Evolutionary conservation across 2,113 vertebrate species (phyloP).

Genomic region (Erythrocercus mccallii): DNA sequence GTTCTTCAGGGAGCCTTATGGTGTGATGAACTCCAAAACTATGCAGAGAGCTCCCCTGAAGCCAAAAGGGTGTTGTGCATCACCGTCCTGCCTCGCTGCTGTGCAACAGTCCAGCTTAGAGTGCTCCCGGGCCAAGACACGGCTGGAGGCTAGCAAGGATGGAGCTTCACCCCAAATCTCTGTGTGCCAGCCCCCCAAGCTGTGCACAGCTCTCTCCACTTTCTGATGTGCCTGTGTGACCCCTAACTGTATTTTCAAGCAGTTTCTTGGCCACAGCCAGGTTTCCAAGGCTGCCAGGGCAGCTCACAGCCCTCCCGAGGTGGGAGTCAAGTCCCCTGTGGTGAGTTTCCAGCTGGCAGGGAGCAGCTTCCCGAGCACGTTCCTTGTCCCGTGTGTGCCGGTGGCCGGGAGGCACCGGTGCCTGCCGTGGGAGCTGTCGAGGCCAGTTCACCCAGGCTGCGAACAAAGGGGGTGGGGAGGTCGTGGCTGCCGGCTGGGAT

Average conservation of each 20-base stretch:
- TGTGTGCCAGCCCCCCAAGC: not conserved
- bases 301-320: accelerated
- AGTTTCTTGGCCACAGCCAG: accelerated
- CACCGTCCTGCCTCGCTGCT: accelerated
- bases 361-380: not conserved
- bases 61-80: not conserved
- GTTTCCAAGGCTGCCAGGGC: not conserved
- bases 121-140: not conserved
- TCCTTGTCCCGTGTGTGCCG: not conserved
- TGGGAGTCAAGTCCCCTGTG: accelerated
- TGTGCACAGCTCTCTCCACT: not conserved
- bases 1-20: not conserved
- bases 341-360: not conserved
- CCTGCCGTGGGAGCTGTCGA: accelerated
- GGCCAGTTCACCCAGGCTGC: not conserved
- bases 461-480: accelerated
- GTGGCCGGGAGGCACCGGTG: accelerated
- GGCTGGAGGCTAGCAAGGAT: not conserved
- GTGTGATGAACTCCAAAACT: not conserved
- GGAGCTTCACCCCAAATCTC: not conserved
- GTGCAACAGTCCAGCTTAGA: not conserved
- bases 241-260: not conserved
- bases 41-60: not conserved
- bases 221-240: not conserved
- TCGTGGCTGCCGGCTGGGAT: accelerated